Conservation (phyloP, 2,797 vertebrate species). For the Masticophis lateralis region DNA sequence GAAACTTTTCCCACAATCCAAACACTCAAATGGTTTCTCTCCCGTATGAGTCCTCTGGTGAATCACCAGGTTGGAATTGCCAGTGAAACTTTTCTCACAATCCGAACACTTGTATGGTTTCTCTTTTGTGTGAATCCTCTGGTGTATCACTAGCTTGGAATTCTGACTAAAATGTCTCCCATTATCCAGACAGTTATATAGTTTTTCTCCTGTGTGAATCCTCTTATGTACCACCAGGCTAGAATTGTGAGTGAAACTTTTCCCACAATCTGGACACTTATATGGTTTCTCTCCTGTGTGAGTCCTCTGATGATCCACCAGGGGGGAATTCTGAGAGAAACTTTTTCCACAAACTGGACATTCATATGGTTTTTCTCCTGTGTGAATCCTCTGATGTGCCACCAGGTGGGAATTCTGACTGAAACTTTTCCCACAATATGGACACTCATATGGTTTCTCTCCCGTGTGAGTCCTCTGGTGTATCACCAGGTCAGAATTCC, state of each 20-base stretch:
- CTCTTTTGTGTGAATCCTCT: background rate
- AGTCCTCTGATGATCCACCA: background rate
- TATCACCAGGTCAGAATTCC: background rate
- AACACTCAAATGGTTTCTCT: background rate
- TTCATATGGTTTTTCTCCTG: too few relatives aligned
- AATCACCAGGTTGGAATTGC: background rate
- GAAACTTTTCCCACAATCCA: background rate
- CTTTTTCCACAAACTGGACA: too few relatives aligned
- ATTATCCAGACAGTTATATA: fast-evolving
- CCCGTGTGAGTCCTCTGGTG: background rate
- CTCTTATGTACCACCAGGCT: background rate
- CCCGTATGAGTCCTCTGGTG: background rate
- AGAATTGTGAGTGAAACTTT: background rate
- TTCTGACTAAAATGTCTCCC: background rate
- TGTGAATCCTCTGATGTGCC: background rate
- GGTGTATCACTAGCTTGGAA: background rate
- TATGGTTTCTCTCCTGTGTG: background rate
- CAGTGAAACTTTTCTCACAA: background rate
- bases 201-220: background rate
- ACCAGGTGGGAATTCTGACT: background rate
- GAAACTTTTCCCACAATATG: background rate
- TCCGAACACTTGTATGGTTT: background rate
- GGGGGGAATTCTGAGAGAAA: too few relatives aligned
- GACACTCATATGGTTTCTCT: background rate
- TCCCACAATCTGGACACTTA: background rate